A percentile compares a stretch with the other conserved stretches of the same genome.
These are phyloP conservation scores for Parthenolecanium corni DNA, from an alignment of 2,888 invertebrate genomes.

Conservation along the genomic window DNA sequence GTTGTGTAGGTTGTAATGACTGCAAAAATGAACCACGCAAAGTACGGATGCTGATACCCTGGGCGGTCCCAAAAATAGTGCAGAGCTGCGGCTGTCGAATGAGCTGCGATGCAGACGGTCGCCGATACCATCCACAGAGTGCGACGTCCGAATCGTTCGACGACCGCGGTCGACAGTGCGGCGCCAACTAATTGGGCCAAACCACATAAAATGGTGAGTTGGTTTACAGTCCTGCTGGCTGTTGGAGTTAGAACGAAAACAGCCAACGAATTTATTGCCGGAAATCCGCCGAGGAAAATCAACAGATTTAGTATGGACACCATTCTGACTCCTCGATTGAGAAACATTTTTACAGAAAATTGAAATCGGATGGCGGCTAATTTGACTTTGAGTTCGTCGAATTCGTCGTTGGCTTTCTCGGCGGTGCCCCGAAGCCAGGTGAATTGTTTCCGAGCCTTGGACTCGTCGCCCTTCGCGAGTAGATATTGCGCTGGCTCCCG, in stretches of 20 bases:
- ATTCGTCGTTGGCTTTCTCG: too few species aligned
- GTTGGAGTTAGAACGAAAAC: conserved; percentile 31
- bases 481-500: conserved; percentile 32
- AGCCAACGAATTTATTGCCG: conserved; percentile 32
- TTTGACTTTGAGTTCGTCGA: too few species aligned
- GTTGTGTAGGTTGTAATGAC: neutral
- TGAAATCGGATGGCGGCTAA: too few species aligned
- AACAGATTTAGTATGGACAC: neutral
- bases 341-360: too few species aligned
- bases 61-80: neutral
- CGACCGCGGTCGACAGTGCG: conserved; percentile 31
- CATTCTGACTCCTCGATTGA: conserved; percentile 29
- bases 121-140: conserved; percentile 24
- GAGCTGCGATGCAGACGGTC: neutral
- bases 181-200: conserved; percentile 31
- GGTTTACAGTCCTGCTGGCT: conserved; percentile 31
- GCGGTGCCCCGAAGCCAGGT: neutral
- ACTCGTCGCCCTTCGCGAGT: conserved; percentile 13
- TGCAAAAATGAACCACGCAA: conserved; percentile 10
- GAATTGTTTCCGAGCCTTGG: neutral
- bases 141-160: conserved; percentile 32
- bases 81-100: neutral
- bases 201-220: conserved; percentile 33
- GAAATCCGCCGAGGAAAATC: neutral
- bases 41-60: neutral